These are phyloP conservation scores for Morbakka virulenta DNA, from an alignment of 30 jellyfish, hydroid and myxozoan genomes.

Conservation along the genomic window DNA sequence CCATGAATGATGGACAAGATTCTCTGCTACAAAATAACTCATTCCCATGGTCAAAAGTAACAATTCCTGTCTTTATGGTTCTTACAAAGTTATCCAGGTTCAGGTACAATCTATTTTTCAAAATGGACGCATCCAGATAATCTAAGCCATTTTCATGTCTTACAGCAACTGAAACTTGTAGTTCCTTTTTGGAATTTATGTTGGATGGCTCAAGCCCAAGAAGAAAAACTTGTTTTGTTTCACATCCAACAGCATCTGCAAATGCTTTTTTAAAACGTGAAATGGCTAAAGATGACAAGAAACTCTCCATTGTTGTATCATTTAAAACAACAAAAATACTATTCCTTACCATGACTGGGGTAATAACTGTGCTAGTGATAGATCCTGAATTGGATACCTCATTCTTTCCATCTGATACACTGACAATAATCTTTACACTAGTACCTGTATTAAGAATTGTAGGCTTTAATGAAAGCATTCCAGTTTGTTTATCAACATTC, in stretches of 20 bases:
- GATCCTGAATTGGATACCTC: slow-evolving; percentile 60
- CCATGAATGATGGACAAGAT: slow-evolving; percentile 47
- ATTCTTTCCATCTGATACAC: slow-evolving; percentile 72
- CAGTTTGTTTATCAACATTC: slow-evolving; percentile 62
- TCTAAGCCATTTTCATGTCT: slow-evolving; percentile 54
- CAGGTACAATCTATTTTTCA: slow-evolving; percentile 74
- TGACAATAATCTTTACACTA: slow-evolving; percentile 60
- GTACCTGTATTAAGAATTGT: slow-evolving; percentile 74
- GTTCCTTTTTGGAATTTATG: slow-evolving; percentile 20
- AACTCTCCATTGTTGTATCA: slow-evolving; percentile 57
- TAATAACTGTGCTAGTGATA: slow-evolving; percentile 58
- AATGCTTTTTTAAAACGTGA: slow-evolving; percentile 64
- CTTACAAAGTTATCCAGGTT: slow-evolving; percentile 33
- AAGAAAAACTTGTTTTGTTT: slow-evolving; percentile 61
- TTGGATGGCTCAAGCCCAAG: slow-evolving; percentile 63
- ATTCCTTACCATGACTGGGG: slow-evolving; percentile 68
- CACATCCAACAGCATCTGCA: slow-evolving; percentile 83
- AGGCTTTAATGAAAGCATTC: slow-evolving; percentile 58
- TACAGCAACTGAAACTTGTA: slow-evolving; percentile 89
- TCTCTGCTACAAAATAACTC: slow-evolving; percentile 84
- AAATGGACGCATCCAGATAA: slow-evolving; percentile 52
- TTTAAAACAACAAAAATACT: slow-evolving; percentile 59
- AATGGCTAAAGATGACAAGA: slow-evolving; percentile 53
- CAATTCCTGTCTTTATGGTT: slow-evolving; percentile 38
- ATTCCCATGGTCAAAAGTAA: slow-evolving; percentile 76